Evolutionary conservation across 92 coral and sea anemone species (phyloP).

Genomic region (Heliopora coerulea): DNA sequence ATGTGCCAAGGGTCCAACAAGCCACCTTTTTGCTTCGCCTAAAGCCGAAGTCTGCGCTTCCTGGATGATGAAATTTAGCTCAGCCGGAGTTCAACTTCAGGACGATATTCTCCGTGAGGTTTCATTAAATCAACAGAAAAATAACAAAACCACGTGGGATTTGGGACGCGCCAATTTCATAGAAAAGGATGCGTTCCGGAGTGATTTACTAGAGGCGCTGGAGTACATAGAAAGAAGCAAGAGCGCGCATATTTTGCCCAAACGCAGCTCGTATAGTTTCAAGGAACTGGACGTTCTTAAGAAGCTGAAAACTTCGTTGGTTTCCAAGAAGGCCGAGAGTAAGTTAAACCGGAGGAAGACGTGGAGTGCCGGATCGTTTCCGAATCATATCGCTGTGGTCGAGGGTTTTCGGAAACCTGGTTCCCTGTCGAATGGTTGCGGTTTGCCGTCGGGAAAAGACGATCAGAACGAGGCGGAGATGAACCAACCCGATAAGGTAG

Average conservation of each 20-base stretch:
- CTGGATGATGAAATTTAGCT: conserved; percentile 30
- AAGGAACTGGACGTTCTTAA: conserved; percentile 39
- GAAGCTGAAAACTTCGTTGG: conserved; percentile 24
- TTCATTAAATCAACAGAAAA: conserved; percentile 34
- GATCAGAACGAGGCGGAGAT: background rate
- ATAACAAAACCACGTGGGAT: conserved; percentile 32
- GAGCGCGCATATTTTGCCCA: conserved; percentile 27
- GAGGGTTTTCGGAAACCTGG: conserved; percentile 33
- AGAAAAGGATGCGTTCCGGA: conserved; percentile 23
- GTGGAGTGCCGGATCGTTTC: conserved; percentile 42
- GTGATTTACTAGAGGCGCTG: conserved; percentile 32
- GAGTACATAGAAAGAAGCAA: conserved; percentile 30
- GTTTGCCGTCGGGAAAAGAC: background rate
- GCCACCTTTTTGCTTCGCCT: conserved; percentile 30
- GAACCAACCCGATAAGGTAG: conserved; percentile 11
- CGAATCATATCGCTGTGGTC: conserved; percentile 9
- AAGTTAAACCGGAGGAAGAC: conserved; percentile 41
- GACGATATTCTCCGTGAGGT: conserved; percentile 38
- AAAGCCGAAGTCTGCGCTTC: conserved; percentile 33
- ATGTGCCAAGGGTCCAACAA: background rate
- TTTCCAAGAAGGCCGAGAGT: conserved; percentile 33
- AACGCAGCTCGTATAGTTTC: conserved; percentile 38
- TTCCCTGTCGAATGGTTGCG: conserved; percentile 20
- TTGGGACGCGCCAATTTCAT: background rate
- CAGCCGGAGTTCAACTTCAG: conserved; percentile 32